Conservation (phyloP, 2,113 vertebrate species). For the Scomber colias region DNA sequence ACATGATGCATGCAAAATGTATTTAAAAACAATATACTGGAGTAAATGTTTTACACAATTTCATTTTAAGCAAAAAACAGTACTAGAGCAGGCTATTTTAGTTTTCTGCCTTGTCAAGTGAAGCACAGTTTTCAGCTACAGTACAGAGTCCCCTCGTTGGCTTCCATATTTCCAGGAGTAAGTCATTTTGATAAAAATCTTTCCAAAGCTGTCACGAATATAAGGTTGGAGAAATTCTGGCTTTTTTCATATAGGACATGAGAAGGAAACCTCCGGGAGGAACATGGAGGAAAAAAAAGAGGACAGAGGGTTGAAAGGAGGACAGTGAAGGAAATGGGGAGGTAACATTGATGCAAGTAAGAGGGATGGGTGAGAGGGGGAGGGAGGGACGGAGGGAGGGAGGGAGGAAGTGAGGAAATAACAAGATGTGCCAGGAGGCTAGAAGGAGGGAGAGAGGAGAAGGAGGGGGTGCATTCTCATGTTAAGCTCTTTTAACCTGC, state of each 20-base stretch:
- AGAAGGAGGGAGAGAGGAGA: too few relatives aligned
- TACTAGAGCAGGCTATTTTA: not conserved
- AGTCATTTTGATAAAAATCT: conserved; percentile 7
- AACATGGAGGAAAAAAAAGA: not conserved
- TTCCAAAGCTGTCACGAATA: conserved; percentile 3
- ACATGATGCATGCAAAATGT: too few relatives aligned
- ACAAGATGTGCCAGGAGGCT: conserved; percentile 48
- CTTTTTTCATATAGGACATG: not conserved
- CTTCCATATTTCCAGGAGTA: conserved; percentile 13
- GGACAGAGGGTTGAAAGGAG: conserved; percentile 35
- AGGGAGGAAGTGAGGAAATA: not conserved
- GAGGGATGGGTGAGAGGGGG: not conserved
- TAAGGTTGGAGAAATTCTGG: not conserved
- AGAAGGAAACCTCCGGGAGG: not conserved
- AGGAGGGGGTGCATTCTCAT: conserved; percentile 33
- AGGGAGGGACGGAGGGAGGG: not conserved
- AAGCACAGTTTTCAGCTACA: not conserved
- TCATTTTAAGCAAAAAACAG: too few relatives aligned
- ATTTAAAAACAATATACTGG: too few relatives aligned
- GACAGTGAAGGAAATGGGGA: conserved; percentile 6
- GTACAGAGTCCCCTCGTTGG: not conserved
- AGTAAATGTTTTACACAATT: not conserved
- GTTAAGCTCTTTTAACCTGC: conserved; percentile 68
- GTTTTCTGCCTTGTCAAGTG: not conserved
- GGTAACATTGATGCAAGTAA: conserved; percentile 2